phyloP scores from a whole-genome alignment of 2,113 vertebrate species.

The Nerophis lumbriciformis region DNA sequence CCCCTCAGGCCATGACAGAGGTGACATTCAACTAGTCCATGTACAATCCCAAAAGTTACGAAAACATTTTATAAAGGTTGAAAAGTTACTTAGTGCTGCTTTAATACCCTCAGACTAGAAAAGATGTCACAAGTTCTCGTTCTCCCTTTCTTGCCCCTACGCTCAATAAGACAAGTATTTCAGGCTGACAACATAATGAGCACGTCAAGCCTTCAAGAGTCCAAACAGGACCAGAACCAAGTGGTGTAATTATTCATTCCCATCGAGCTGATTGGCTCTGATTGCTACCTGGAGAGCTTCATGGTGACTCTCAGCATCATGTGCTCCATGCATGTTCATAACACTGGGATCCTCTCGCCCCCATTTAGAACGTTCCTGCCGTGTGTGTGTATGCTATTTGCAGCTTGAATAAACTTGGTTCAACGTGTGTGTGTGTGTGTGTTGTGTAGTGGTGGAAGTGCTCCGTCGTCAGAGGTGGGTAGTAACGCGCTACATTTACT shows the following conservation, averaged over 20 bases:
- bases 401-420: not conserved
- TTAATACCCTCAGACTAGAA: not conserved
- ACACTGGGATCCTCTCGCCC: no score
- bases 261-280: conserved; percentile 35
- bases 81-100: no score
- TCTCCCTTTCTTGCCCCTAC: conserved; percentile 21
- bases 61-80: no score
- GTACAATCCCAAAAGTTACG: no score
- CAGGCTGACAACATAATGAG: conserved; percentile 47
- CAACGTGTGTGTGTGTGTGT: not conserved
- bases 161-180: conserved; percentile 13
- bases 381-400: not conserved
- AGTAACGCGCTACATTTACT: no score
- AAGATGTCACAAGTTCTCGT: conserved; percentile 10
- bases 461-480: no score
- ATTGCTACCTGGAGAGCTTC: conserved; percentile 10
- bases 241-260: conserved; percentile 29
- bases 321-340: no score
- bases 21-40: no score
- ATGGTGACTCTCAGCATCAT: no score
- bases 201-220: conserved; percentile 42
- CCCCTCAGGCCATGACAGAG: no score
- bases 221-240: conserved; percentile 33
- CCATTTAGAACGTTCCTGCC: not conserved
- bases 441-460: conserved; percentile 4